phyloP scores from a whole-genome alignment of 2,888 invertebrate species.

The Gymnoscelis rufifasciata region DNA sequence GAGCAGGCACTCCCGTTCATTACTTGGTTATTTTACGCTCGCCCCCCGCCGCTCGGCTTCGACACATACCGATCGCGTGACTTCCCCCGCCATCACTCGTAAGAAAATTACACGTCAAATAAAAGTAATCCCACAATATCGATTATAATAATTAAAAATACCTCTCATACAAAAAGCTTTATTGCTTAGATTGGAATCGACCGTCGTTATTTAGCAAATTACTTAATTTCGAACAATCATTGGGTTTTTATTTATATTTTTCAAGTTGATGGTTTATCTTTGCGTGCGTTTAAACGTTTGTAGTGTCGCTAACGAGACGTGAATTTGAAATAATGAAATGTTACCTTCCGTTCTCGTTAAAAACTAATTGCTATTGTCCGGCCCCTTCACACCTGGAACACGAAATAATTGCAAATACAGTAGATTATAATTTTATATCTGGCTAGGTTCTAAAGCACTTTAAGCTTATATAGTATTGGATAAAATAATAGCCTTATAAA shows the following conservation, averaged over 20 bases:
- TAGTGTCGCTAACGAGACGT: slow-evolving; percentile 17
- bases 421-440: no score
- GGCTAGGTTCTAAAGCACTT: no score
- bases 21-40: slow-evolving; percentile 13
- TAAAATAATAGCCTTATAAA: no score
- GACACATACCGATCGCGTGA: slow-evolving; percentile 52
- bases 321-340: slow-evolving; percentile 13
- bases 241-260: slow-evolving; percentile 14
- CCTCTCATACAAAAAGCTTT: slow-evolving; percentile 27
- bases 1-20: background rate
- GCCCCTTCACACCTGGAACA: background rate
- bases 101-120: slow-evolving; percentile 43
- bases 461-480: no score
- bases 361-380: slow-evolving; percentile 4
- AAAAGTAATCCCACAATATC: slow-evolving; percentile 37
- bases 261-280: slow-evolving; percentile 18
- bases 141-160: slow-evolving; percentile 32
- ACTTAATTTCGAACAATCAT: slow-evolving; percentile 20
- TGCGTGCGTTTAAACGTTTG: slow-evolving; percentile 17
- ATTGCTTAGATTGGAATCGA: slow-evolving; percentile 24
- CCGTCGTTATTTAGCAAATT: slow-evolving; percentile 25
- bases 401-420: background rate
- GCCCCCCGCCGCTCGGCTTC: slow-evolving; percentile 17
- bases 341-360: slow-evolving; percentile 4
- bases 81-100: slow-evolving; percentile 33